phyloP scores from a whole-genome alignment of 2,888 invertebrate species.

The Nomada lathburiana region DNA sequence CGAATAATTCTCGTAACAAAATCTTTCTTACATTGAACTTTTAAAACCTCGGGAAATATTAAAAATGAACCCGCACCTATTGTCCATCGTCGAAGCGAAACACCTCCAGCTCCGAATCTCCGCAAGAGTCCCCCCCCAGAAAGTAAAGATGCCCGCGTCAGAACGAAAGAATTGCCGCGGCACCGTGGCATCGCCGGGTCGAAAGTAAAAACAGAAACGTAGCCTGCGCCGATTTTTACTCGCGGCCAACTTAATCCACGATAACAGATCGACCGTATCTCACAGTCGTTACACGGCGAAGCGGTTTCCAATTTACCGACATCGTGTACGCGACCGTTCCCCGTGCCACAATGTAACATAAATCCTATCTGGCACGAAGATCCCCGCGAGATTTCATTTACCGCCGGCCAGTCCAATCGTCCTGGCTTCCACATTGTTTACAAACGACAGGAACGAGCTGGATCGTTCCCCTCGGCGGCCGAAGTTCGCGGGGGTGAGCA shows the following conservation, averaged over 20 bases:
- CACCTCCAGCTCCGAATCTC: too few species aligned
- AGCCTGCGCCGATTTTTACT: neutral
- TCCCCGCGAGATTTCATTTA: conserved; percentile 32
- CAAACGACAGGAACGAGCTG: conserved; percentile 31
- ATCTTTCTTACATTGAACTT: too few species aligned
- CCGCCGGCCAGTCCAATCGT: conserved; percentile 7
- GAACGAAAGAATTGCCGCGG: too few species aligned
- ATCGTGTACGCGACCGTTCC: neutral
- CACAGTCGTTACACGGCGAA: neutral
- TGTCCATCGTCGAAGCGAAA: too few species aligned
- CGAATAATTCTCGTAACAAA: too few species aligned
- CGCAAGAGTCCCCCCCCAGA: too few species aligned
- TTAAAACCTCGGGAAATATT: too few species aligned
- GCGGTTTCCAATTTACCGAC: conserved; percentile 19
- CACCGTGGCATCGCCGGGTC: too few species aligned
- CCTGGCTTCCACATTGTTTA: conserved; percentile 24
- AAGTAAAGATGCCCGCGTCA: too few species aligned
- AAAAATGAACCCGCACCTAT: too few species aligned
- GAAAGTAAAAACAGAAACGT: too few species aligned
- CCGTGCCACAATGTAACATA: conserved; percentile 23
- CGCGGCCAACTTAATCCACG: neutral
- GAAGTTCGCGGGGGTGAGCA: conserved; percentile 24
- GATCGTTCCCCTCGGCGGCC: neutral
- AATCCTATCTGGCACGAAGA: conserved; percentile 9
- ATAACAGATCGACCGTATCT: conserved; percentile 6